Base-by-base conservation (phyloP, 2,797 vertebrate genomes). In the Microcaecilia unicolor region DNA sequence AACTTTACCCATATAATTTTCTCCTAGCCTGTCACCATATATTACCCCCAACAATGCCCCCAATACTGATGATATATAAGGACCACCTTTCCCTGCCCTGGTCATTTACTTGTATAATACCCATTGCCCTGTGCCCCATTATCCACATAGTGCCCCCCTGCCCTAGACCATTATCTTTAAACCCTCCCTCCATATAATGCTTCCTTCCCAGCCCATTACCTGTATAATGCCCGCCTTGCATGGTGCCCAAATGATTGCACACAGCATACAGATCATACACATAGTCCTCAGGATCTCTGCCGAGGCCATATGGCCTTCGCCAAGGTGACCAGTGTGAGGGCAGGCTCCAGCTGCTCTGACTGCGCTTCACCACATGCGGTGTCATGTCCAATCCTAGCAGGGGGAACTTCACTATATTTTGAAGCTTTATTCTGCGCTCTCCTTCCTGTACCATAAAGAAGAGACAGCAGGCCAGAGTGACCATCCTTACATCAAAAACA, bases 321-420 rank as follows among this genome's bases (percentile, higher is more conserved):
- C 96, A 99, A 0, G 96, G 96, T 9, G 96, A 99, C 95, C 96
- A 97, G 28, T 99, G 96, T 0, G 96, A 97, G 0, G 94, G 96
- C 52, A 99, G 75, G 43, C 95, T 99, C 96, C 96, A 99, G 74
- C 93, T 98, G 81, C 96, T 99, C 74, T 99, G 96, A 68, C 93
- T 98, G 43, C 95, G 87, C 40, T 96, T 96, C 6, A 99, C 95
- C 51, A 99, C 91, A 1, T 99, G 96, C 16, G 95, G 96, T 1
- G 96, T 95, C 96, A 99, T 99, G 70, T 99, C 96, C 84, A 99
- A 84, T 25, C 92, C 93, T 32, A 85, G 75, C 49, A 98, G 62
- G 0, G 96, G 96, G 46, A 99, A 98, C 19, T 79, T 75, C 51
- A 99, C 87, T 90, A 97, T 91, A 77, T 97, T 98, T 48, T 97